Conservation (phyloP, 2,888 invertebrate species). For the Tubiluchus corallicola region DNA sequence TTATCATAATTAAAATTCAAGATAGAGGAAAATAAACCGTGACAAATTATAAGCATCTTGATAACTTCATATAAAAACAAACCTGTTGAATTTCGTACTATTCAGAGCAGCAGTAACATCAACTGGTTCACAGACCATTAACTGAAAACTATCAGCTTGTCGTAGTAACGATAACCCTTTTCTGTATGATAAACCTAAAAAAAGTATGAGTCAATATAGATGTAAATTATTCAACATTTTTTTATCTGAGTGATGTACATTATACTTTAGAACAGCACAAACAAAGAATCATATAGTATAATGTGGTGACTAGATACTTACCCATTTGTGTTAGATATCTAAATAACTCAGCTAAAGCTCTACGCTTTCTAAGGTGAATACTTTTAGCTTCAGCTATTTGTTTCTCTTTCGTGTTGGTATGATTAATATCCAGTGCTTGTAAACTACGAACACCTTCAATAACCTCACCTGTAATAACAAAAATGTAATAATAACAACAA, state of each 20-base stretch:
- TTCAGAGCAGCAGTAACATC: conserved; percentile 38
- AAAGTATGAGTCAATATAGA: conserved; percentile 6
- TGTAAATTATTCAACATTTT: too few relatives aligned
- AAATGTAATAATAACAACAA: conserved; percentile 45
- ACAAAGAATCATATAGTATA: too few relatives aligned
- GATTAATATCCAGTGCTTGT: conserved; percentile 40
- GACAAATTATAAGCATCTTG: conserved; percentile 32
- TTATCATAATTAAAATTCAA: conserved; percentile 9
- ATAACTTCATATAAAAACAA: conserved; percentile 35
- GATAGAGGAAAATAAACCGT: conserved; percentile 1
- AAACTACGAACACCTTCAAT: conserved; percentile 38
- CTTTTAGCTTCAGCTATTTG: conserved; percentile 43
- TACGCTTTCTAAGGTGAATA: conserved; percentile 63
- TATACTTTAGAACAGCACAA: too few relatives aligned
- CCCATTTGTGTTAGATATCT: conserved; percentile 43
- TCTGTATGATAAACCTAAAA: conserved; percentile 57
- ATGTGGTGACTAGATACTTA: conserved; percentile 15
- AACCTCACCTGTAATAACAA: conserved; percentile 19
- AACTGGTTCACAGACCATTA: conserved; percentile 41
- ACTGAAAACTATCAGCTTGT: conserved; percentile 17
- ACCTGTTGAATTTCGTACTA: too few relatives aligned
- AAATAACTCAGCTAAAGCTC: conserved; percentile 66
- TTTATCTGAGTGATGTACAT: too few relatives aligned
- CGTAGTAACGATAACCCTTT: conserved; percentile 40
- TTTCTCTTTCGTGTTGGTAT: conserved; percentile 26